phyloP scores from a whole-genome alignment of 1,140 invertebrate genomes.

The Gryon sp. region DNA sequence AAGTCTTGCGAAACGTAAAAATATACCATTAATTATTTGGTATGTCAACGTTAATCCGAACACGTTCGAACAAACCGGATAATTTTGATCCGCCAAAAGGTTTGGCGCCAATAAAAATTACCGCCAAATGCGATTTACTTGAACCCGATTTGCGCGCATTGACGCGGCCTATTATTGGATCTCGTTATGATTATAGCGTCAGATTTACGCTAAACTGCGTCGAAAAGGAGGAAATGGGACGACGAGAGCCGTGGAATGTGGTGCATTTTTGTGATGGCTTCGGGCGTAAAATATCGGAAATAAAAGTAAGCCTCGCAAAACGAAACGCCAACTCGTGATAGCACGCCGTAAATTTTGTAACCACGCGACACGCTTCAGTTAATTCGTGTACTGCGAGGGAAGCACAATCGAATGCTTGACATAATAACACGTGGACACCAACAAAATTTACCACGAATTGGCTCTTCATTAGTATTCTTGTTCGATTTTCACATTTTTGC shows the following conservation, averaged over 20 bases:
- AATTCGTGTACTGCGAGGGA: slow-evolving; percentile 55
- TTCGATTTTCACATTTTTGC: slow-evolving; percentile 12
- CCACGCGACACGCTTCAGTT: slow-evolving; percentile 6
- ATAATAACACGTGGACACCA: slow-evolving; percentile 71
- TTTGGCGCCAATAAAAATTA: slow-evolving; percentile 25
- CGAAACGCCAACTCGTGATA: slow-evolving; percentile 57
- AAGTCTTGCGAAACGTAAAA: no score
- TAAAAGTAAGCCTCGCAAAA: slow-evolving; percentile 54
- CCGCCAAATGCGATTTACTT: slow-evolving; percentile 13
- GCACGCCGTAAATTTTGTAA: slow-evolving; percentile 67
- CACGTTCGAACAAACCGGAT: slow-evolving; percentile 10
- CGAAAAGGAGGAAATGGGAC: slow-evolving; percentile 45
- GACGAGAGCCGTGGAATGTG: slow-evolving; percentile 6
- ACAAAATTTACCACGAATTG: slow-evolving; percentile 68
- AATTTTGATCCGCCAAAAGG: slow-evolving; percentile 31
- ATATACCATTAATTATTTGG: slow-evolving; percentile 6
- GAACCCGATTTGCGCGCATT: slow-evolving; percentile 16
- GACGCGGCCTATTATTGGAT: slow-evolving; percentile 42
- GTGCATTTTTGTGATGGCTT: slow-evolving; percentile 4
- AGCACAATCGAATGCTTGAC: slow-evolving; percentile 68
- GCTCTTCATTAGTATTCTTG: slow-evolving; percentile 70
- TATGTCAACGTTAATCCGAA: slow-evolving; percentile 19
- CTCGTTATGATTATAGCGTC: slow-evolving; percentile 50
- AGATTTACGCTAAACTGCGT: slow-evolving; percentile 47
- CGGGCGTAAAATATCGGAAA: slow-evolving; percentile 48